phyloP scores from a whole-genome alignment of 1,140 invertebrate species.

The Drosophila pseudoananassae region DNA sequence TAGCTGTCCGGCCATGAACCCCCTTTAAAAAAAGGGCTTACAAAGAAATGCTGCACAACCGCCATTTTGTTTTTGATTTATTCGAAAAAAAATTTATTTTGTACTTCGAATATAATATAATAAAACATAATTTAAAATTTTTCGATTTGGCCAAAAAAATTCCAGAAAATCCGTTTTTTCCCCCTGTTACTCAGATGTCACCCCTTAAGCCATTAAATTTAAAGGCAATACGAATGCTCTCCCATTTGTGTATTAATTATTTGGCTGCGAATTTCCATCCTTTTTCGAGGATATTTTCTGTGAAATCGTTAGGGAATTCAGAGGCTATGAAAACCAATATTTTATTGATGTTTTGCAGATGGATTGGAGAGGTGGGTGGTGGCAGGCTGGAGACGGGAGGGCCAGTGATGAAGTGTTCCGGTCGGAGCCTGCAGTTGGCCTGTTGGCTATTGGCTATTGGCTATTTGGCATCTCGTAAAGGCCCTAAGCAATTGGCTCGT shows the following conservation, averaged over 20 bases:
- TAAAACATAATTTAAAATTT: too few relatives aligned
- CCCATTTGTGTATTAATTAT: not conserved
- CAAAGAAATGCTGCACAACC: too few relatives aligned
- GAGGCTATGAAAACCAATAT: slow-evolving; percentile 7
- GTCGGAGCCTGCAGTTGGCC: not conserved
- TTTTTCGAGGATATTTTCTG: not conserved
- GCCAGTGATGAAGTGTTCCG: not conserved
- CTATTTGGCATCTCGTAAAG: slow-evolving; percentile 72
- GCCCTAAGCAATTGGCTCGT: slow-evolving; percentile 11
- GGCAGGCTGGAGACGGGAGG: not conserved
- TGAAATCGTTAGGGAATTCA: slow-evolving; percentile 1
- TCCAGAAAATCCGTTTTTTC: too few relatives aligned
- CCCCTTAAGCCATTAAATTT: not conserved
- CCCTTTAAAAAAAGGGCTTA: too few relatives aligned
- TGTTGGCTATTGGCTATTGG: slow-evolving; percentile 53
- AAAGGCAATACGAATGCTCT: not conserved
- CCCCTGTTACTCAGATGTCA: too few relatives aligned
- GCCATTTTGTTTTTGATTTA: too few relatives aligned
- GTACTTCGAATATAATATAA: too few relatives aligned
- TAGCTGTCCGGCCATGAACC: too few relatives aligned
- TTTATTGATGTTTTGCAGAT: slow-evolving; percentile 39
- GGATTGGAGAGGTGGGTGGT: not conserved
- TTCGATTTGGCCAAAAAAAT: too few relatives aligned
- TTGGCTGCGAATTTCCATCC: not conserved
- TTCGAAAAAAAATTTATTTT: too few relatives aligned